Percentiles rank a stretch among this genome's conserved stretches.
phyloP scores from a whole-genome alignment of 2,888 invertebrate species.

The Diabrotica balteata region DNA sequence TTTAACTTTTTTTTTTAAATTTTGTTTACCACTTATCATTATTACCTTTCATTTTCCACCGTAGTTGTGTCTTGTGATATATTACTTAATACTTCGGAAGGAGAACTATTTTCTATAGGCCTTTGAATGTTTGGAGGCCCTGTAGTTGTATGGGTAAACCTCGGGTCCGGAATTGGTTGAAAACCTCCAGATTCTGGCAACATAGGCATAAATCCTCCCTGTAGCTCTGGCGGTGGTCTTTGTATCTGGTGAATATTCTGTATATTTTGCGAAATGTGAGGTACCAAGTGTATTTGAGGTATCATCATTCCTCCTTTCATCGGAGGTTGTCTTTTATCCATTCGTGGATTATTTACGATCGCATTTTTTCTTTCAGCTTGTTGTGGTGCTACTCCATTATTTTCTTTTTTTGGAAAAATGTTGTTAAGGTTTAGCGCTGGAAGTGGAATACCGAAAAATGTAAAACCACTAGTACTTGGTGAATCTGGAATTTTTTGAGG shows the following conservation, averaged over 20 bases:
- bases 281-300: conserved; percentile 7
- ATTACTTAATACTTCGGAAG: no score
- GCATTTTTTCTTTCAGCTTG: conserved; percentile 50
- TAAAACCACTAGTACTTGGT: conserved; percentile 72
- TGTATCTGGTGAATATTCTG: conserved; percentile 55
- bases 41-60: background rate
- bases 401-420: conserved; percentile 58
- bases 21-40: no score
- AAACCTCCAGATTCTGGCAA: conserved; percentile 78
- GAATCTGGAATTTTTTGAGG: conserved; percentile 56
- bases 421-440: conserved; percentile 76
- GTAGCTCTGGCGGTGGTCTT: conserved; percentile 64
- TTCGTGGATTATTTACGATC: conserved; percentile 50
- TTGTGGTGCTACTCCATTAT: conserved; percentile 38
- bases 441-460: conserved; percentile 85
- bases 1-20: no score
- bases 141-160: conserved; percentile 12
- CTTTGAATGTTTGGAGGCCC: background rate
- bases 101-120: no score
- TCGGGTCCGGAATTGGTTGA: conserved; percentile 65
- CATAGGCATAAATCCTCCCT: conserved; percentile 81
- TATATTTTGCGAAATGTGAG: conserved; percentile 4
- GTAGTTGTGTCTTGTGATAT: background rate
- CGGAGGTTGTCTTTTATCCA: conserved; percentile 16
- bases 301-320: conserved; percentile 13